Percentiles rank a stretch among this genome's conserved stretches.
phyloP scores from a whole-genome alignment of 1,140 invertebrate species.

The Aphidius ervi region DNA sequence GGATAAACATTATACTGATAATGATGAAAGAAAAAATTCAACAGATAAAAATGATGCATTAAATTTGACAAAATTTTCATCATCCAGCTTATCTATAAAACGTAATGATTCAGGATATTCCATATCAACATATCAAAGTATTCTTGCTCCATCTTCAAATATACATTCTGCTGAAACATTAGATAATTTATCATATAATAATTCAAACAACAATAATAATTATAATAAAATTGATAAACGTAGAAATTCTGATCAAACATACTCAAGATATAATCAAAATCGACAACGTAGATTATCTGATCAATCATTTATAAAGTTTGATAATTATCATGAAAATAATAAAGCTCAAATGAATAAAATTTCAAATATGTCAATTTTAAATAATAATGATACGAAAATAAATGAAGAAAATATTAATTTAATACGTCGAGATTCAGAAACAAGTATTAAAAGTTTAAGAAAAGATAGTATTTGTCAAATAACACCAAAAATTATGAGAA shows the following conservation, averaged over 20 bases:
- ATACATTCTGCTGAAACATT: constrained; percentile 30
- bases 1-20: no score
- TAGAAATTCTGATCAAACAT: constrained; percentile 34
- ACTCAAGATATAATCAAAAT: constrained; percentile 10
- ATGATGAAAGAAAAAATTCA: no score
- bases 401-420: neutral
- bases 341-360: neutral
- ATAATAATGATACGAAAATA: no score
- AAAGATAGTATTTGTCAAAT: constrained; percentile 26
- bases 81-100: constrained; percentile 22
- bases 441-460: constrained; percentile 17
- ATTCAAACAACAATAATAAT: neutral
- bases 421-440: constrained; percentile 14
- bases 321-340: neutral
- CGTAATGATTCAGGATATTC: constrained; percentile 36
- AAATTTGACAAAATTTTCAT: constrained; percentile 26
- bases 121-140: constrained; percentile 38
- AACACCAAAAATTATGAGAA: constrained; percentile 40
- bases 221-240: constrained; percentile 3
- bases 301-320: constrained; percentile 23
- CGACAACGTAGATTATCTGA: constrained; percentile 31
- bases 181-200: constrained; percentile 5
- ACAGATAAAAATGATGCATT: constrained; percentile 21
- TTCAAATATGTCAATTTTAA: no score
- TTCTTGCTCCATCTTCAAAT: constrained; percentile 31